phyloP scores from a whole-genome alignment of 2,113 vertebrate species.

The Himantopus leucocephalus region DNA sequence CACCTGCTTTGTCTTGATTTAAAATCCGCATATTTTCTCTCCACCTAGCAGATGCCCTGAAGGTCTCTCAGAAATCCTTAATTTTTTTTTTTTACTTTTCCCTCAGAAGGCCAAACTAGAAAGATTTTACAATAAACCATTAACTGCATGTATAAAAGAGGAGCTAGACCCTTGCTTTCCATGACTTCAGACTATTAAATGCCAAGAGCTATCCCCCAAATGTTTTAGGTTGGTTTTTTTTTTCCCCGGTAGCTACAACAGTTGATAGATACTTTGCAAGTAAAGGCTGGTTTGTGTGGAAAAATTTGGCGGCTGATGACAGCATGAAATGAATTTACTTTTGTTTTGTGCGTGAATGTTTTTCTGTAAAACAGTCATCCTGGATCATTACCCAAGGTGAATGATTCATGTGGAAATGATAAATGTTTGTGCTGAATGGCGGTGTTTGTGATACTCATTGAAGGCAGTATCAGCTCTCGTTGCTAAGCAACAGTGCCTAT shows the following conservation, averaged over 20 bases:
- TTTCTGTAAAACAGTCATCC: neutral
- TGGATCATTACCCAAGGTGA: neutral
- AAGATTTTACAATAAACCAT: neutral
- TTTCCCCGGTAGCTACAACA: neutral
- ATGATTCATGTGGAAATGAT: neutral
- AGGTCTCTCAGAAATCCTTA: neutral
- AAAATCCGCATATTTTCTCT: neutral
- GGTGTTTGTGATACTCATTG: neutral
- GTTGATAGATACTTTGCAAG: neutral
- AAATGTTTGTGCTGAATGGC: neutral
- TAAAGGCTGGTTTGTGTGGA: neutral
- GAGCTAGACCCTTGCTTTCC: neutral
- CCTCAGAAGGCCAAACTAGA: neutral
- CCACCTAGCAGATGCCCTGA: neutral
- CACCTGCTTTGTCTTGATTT: neutral
- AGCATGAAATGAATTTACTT: conserved; percentile 8
- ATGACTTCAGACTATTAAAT: neutral
- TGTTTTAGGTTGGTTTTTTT: neutral
- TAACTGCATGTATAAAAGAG: neutral
- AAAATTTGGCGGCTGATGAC: neutral
- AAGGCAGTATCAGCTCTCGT: neutral
- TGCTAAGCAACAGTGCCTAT: neutral
- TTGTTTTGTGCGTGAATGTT: neutral
- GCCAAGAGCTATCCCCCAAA: neutral
- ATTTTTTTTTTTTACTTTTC: neutral